These are phyloP conservation scores for Phenacoccus solenopsis DNA, from an alignment of 1,140 invertebrate genomes.

Conservation along the genomic window DNA sequence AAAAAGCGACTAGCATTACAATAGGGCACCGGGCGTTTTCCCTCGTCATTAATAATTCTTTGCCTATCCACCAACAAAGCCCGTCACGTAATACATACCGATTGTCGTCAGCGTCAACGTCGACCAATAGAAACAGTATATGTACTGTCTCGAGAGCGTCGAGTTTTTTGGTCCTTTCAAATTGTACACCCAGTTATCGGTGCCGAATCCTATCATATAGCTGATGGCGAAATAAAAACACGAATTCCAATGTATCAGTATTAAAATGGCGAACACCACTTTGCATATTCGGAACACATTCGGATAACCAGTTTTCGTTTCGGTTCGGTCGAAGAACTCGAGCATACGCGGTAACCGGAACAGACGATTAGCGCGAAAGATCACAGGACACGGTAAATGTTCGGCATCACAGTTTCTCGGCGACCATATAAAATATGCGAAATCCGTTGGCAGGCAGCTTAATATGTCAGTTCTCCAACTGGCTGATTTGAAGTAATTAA, in stretches of 20 bases:
- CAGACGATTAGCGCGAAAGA: conserved; percentile 75
- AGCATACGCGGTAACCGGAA: conserved; percentile 63
- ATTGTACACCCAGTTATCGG: conserved; percentile 79
- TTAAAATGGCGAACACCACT: conserved; percentile 74
- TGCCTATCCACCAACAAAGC: too few species aligned
- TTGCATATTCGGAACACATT: conserved; percentile 78
- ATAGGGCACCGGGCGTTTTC: not conserved
- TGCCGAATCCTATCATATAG: conserved; percentile 77
- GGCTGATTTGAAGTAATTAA: conserved; percentile 58
- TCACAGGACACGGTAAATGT: conserved; percentile 58
- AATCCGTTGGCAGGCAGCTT: conserved; percentile 76
- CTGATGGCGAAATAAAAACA: conserved; percentile 91
- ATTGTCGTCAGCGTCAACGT: conserved; percentile 90
- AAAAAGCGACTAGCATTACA: not conserved
- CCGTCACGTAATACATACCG: conserved; percentile 43
- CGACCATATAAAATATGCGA: conserved; percentile 61
- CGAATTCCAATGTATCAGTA: conserved; percentile 95
- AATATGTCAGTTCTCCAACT: conserved; percentile 59
- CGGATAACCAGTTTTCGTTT: conserved; percentile 84
- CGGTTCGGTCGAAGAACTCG: conserved; percentile 87
- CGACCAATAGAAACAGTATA: conserved; percentile 95
- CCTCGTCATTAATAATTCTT: too few species aligned
- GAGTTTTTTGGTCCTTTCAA: conserved; percentile 49
- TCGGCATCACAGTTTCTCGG: conserved; percentile 41
- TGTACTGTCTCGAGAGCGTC: conserved; percentile 64